Evolutionary conservation across 2,113 vertebrate species (phyloP), one percentile per base, ranked within the genome.

Genomic region (Zapornia atra): DNA sequence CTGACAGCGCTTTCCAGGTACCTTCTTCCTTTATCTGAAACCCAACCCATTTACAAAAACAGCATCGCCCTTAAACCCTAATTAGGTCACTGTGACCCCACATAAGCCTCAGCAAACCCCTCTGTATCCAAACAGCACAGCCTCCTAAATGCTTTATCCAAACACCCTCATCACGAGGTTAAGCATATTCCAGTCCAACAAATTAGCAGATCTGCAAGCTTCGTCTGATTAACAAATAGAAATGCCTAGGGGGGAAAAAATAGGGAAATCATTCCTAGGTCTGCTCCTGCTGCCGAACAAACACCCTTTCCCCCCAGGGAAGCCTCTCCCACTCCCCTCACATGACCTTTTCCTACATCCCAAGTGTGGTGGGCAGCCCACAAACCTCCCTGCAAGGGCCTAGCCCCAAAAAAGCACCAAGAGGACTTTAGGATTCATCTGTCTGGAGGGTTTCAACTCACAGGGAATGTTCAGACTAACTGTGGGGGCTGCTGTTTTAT

Each of bases 81-180:
- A 95, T 94, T 78, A 86, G 95, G 92, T 82, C 86, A 26, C 83
- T 19, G 69, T 84, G 94, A 95, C 95, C 96, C 94, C 12, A 3
- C 51, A 36, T 16, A 68, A 94, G 83, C 95, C 75, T 13, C 34
- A 86, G 84, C 83, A 86, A 92, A 82, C 73, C 81, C 79, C 53
- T 31, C 70, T 94, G 86, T 84, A 56, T n/a, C 82, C 76, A 77
- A 75, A 53, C 22, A 82, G 88, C 65, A 15, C 54, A n/a, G 65
- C 42, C 64, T 91, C 48, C 65, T 42, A 22, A 84, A 81, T 1
- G 64, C 72, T 92, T 93, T 92, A 91, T 68, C 81, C 93, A 73
- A 94, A 92, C 92, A 79, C 69, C 92, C 83, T 59, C 86, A 19
- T 48, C 94, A 91, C 38, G 33, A 84, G 88, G 89, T 86, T 86